Base-by-base conservation (phyloP, 2,888 invertebrate species). In the Archips xylosteana region DNA sequence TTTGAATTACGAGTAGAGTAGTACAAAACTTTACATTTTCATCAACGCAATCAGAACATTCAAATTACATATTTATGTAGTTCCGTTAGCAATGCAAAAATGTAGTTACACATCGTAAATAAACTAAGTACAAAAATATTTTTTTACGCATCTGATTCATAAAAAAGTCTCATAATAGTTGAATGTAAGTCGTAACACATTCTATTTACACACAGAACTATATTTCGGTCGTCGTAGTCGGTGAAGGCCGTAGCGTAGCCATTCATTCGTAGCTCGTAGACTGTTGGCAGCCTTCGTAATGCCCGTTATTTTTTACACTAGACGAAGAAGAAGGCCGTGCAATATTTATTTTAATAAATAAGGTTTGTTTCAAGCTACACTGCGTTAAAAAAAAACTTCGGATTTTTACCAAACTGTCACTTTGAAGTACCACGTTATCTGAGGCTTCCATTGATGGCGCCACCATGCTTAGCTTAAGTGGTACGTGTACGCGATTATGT, bases 161-260 rank as follows among this genome's bases (percentile, higher is more conserved):
- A 39, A 39, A 36, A 59, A 60, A 60, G 5, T 60, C 8, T 54
- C 60, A n/a, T 34, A 60, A 60, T 60, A 9, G 66, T 47, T 10
- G 47, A 42, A 42, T 13, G 51, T 54, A 23, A 57, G 32, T 12
- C 32, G 57, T 57, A 32, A 57, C 32, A 23, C 51, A 49, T 39
- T 39, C 54, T 59, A 36, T 59, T 68, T 60, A 60, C 47, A 61
- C 64, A 51, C 51, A 61, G n/a, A 69, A 49, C 60, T 49, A 47
- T 49, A 34, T 60, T 59, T 61, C 69, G 60, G 69, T 60, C 69
- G 34, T 12, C 60, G 60, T 36, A 60, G 60, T 69, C 60, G 69
- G 60, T 60, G 69, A 49, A 51, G 65, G 65, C 65, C 65, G 65
- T 51, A 65, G 36, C 51, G 62, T 42, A 60, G 60, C 64, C 71